Percentiles rank a stretch among this genome's conserved stretches.
phyloP scores from a whole-genome alignment of 2,888 invertebrate species.

The Callosobruchus maculatus region DNA sequence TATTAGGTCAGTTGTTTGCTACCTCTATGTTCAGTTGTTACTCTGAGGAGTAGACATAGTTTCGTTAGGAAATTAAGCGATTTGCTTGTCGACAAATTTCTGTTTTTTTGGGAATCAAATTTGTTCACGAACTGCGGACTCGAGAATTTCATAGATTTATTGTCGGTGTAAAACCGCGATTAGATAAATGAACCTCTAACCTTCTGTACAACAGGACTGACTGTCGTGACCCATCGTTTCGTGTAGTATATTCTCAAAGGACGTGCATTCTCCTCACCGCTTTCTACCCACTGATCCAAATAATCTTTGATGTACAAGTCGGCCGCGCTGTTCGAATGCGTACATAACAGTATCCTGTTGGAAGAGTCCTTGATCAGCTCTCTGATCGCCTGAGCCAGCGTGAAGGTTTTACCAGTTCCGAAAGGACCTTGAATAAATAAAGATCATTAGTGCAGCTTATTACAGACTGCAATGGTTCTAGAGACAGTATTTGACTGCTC shows the following conservation, averaged over 20 bases:
- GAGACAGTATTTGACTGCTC: too few relatives aligned
- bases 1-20: too few relatives aligned
- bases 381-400: constrained; percentile 70
- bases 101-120: too few relatives aligned
- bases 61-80: too few relatives aligned
- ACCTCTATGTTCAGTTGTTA: too few relatives aligned
- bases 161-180: too few relatives aligned
- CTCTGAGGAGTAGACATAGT: too few relatives aligned
- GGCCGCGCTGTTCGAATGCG: constrained; percentile 84
- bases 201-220: constrained; percentile 65
- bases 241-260: constrained; percentile 78
- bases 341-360: constrained; percentile 74
- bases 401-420: constrained; percentile 86
- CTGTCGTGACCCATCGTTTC: constrained; percentile 75
- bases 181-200: constrained; percentile 33
- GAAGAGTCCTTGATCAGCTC: constrained; percentile 61
- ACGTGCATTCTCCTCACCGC: constrained; percentile 61
- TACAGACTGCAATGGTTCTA: too few relatives aligned
- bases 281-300: constrained; percentile 71
- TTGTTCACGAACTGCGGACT: too few relatives aligned
- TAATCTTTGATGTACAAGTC: constrained; percentile 83
- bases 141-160: too few relatives aligned
- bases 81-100: too few relatives aligned
- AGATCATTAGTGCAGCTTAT: constrained; percentile 11
- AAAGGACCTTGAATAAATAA: constrained; percentile 56